These are phyloP conservation scores for Rallus limicola DNA, from an alignment of 2,113 vertebrate species.

Conservation along the genomic window DNA sequence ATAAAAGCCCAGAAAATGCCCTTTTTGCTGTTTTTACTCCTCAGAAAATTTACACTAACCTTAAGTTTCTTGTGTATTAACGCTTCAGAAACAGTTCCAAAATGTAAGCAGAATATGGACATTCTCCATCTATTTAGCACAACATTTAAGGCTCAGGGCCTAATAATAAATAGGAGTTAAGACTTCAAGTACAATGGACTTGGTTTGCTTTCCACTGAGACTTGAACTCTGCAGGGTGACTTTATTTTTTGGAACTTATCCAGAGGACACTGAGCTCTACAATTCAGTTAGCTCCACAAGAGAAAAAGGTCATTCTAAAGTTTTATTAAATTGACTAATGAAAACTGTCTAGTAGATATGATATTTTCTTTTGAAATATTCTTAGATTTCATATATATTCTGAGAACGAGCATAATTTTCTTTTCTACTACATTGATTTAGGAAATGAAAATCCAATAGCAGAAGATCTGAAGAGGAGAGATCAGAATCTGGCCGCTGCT, in stretches of 20 bases:
- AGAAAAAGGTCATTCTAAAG: constrained; percentile 6
- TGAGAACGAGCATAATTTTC: neutral
- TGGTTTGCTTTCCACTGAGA: constrained; percentile 17
- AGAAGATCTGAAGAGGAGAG: constrained; percentile 47
- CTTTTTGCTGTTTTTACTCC: neutral
- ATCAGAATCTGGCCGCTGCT: constrained; percentile 46
- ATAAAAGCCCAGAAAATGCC: neutral
- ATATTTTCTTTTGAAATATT: constrained; percentile 40
- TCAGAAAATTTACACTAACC: neutral
- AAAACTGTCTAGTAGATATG: neutral
- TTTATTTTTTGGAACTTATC: constrained; percentile 20
- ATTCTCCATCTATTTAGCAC: neutral
- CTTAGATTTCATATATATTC: constrained; percentile 27
- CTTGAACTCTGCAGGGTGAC: constrained; percentile 39
- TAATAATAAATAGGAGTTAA: neutral
- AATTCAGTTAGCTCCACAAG: constrained; percentile 12
- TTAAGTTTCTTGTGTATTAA: neutral
- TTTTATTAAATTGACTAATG: constrained; percentile 37
- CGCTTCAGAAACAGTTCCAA: neutral
- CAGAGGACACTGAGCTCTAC: constrained; percentile 34
- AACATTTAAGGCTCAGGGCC: neutral
- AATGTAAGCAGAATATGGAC: neutral
- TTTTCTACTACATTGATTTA: neutral
- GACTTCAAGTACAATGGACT: neutral
- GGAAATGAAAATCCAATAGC: constrained; percentile 41